Conservation (phyloP, 2,113 vertebrate genomes). For the Merops nubicus region DNA sequence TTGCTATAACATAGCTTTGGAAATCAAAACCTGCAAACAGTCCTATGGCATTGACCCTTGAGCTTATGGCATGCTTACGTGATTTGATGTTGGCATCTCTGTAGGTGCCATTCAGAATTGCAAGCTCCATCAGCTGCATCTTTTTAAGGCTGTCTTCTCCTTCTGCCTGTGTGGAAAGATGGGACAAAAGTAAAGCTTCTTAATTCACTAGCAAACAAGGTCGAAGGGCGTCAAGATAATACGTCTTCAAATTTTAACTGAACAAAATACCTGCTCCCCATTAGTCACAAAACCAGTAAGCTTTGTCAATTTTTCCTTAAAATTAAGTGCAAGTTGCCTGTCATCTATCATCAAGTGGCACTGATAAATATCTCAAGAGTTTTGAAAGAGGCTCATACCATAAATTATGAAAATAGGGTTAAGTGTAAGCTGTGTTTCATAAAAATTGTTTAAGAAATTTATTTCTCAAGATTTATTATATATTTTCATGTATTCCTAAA, state of each 20-base stretch:
- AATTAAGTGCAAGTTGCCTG: not conserved
- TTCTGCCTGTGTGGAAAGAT: conserved; percentile 83
- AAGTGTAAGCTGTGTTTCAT: not conserved
- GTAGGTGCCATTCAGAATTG: conserved; percentile 98
- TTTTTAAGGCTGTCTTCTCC: conserved; percentile 99
- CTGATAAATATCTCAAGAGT: not conserved
- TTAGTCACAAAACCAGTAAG: not conserved
- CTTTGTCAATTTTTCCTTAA: not conserved
- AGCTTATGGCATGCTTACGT: conserved; percentile 84
- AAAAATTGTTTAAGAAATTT: not conserved
- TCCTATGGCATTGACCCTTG: not conserved
- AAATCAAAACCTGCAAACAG: not conserved
- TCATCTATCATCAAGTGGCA: not conserved
- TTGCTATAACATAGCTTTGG: not conserved
- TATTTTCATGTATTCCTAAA: rapidly evolving
- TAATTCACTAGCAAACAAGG: not conserved
- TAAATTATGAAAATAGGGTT: not conserved
- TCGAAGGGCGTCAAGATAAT: not conserved
- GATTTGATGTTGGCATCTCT: conserved; percentile 99
- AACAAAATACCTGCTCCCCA: not conserved
- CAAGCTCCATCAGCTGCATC: conserved; percentile 99
- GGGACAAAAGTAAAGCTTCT: not conserved
- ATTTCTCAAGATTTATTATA: not conserved
- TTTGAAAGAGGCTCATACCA: not conserved
- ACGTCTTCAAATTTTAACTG: not conserved